Evolutionary conservation across 2,888 invertebrate species (phyloP), one percentile per base, ranked within the genome.

Genomic region (Bellardia bayeri): DNA sequence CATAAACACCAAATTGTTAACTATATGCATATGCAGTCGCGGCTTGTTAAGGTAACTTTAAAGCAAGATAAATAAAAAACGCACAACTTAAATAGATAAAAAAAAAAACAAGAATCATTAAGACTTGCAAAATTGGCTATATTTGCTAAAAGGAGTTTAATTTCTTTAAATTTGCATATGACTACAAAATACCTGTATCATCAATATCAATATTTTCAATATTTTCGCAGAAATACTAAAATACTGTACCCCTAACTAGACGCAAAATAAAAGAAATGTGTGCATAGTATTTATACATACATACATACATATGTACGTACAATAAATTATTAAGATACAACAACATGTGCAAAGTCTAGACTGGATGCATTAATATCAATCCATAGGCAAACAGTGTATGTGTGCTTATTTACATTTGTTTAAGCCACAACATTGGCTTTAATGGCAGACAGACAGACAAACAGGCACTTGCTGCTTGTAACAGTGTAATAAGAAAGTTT

Each of bases 261-360:
- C 13, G 23, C 69, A 61, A 54, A 14, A 5, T 30, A 61, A 4
- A 61, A 33, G 37, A 54, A 40, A 72, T 23, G 23, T 23, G 23
- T 23, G 23, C 23, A 23, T 23, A 23, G 23, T 23, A 1, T 23
- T 23, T 23, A 23, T 23, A 23, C 23, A 23, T 23, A 23, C 23
- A 23, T 23, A 23, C 23, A 23, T 23, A 23, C 23, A 23, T 23
- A 23, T 23, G 8, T 13, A 7, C 6, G 49, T 5, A 40, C 23
- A 23, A 51, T 69, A 79, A 58, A 58, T 49, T 80, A 61, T 79
- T 56, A 71, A 61, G 23, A 51, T 40, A 63, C 71, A 72, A 61
- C 37, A 45, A 51, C 80, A 69, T 71, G 54, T 81, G 37, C 49
- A 16, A 63, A 40, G 71, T 81, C 71, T 81, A 81, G 63, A 81